phyloP scores from a whole-genome alignment of 1,140 invertebrate species.

The Tetramorium simillimum region DNA sequence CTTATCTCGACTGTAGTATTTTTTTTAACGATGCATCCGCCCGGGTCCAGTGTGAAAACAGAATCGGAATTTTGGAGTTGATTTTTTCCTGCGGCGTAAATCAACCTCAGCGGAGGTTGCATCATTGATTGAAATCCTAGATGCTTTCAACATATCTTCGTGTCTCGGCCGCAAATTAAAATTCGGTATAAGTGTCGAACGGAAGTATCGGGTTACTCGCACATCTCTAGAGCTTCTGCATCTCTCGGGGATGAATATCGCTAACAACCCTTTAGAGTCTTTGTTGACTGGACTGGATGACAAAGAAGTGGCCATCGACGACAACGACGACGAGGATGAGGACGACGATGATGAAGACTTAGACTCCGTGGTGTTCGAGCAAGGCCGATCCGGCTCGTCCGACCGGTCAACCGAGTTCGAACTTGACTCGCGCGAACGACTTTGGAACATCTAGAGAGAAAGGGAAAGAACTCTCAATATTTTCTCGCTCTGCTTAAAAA shows the following conservation, averaged over 20 bases:
- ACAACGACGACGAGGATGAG: not conserved
- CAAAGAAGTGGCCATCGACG: slow-evolving; percentile 54
- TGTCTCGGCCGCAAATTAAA: not conserved
- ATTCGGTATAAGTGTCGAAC: not conserved
- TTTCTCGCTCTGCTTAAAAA: slow-evolving; percentile 25
- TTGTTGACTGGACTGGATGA: slow-evolving; percentile 18
- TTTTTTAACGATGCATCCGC: not conserved
- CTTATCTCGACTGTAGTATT: not conserved
- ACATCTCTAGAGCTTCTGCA: not conserved
- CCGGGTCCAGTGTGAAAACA: not conserved
- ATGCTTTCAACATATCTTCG: not conserved
- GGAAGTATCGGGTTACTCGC: not conserved
- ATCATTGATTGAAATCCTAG: not conserved
- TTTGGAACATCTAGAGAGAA: slow-evolving; percentile 25
- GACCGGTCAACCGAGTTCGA: slow-evolving; percentile 76
- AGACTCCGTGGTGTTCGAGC: slow-evolving; percentile 72
- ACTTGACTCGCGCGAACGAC: slow-evolving; percentile 65
- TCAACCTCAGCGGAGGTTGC: not conserved
- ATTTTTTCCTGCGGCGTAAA: not conserved
- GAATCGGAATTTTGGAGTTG: not conserved
- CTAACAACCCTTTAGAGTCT: not conserved
- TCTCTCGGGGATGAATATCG: not conserved
- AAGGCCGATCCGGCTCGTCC: slow-evolving; percentile 74
- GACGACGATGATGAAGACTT: slow-evolving; percentile 72
- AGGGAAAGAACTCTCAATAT: slow-evolving; percentile 34